Conservation (phyloP, 2,797 vertebrate species). For the Eospalax fontanierii region DNA sequence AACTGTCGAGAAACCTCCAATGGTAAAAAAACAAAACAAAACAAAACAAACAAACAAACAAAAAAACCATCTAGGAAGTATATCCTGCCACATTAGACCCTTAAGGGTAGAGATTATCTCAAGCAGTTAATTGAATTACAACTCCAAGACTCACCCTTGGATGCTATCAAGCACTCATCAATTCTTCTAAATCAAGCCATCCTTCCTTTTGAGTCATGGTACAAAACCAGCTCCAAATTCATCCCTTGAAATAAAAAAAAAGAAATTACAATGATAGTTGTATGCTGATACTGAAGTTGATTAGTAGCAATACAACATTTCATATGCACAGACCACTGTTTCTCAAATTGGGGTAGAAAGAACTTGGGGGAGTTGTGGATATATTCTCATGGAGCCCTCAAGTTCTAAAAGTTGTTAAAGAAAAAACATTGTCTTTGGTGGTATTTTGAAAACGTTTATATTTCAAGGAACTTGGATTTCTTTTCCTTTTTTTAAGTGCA, state of each 20-base stretch:
- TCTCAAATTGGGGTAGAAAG: conserved; percentile 71
- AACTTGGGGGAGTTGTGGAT: conserved; percentile 62
- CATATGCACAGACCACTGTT: conserved; percentile 66
- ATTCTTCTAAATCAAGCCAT: conserved; percentile 49
- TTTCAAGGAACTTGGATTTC: conserved; percentile 59
- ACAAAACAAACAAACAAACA: too few relatives aligned
- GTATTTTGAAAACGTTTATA: conserved; percentile 53
- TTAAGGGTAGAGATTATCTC: conserved; percentile 28
- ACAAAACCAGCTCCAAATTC: conserved; percentile 64
- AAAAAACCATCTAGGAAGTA: background rate
- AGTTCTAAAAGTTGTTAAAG: background rate
- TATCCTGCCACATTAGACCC: conserved; percentile 43
- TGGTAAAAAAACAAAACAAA: background rate
- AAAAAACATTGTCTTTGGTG: conserved; percentile 39
- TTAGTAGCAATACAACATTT: conserved; percentile 42
- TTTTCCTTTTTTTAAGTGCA: background rate
- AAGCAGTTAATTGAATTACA: conserved; percentile 53
- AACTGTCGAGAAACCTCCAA: conserved; percentile 4
- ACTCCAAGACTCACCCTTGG: conserved; percentile 68
- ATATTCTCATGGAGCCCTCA: conserved; percentile 44
- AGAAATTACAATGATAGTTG: conserved; percentile 70
- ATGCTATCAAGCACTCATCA: conserved; percentile 27
- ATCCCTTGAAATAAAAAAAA: conserved; percentile 78
- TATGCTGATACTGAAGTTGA: background rate
- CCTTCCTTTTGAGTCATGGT: conserved; percentile 37